Evolutionary conservation across 2,888 invertebrate genomes (phyloP), one percentile per base, ranked within the genome.

Genomic region (Pimpla rufipes): DNA sequence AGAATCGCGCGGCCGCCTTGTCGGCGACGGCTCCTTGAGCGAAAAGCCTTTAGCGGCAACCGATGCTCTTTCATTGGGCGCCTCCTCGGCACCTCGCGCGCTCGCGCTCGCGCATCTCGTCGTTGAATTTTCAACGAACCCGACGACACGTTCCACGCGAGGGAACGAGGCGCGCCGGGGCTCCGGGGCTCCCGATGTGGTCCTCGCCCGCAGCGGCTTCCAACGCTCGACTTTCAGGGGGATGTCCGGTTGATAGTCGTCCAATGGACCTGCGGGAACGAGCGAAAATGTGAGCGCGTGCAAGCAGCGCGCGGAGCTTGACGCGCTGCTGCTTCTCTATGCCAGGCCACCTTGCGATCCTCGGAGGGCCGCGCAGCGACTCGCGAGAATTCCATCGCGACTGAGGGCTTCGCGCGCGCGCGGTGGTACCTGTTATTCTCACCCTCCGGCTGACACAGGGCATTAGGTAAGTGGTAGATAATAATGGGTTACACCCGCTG

Each of bases 391-490:
- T 89, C 88, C 88, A 86, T 86, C 85, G 85, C 84, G 79, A 55
- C 5, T 29, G 29, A 5, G 29, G 76, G 75, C 75, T 62, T 83
- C 45, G 52, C 64, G 77, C 59, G 47, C 79, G 67, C 62, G 57
- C 66, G 77, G 62, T 66, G 79, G 52, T 85, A 81, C 86, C 86
- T 85, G 90, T 90, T 90, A 90, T 90, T 90, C 88, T 88, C 87
- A 87, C 88, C 88, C 90, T 89, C 88, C 87, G 83, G 89, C 92
- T 92, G 92, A 92, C 91, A 92, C 88, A 90, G 89, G 87, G 90
- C 90, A 91, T 92, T 92, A 92, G 92, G 90, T 92, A 93, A 93
- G 93, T 93, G 93, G 92, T 90, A 91, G 92, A 93, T 93, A 93
- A 93, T 93, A 88, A 93, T 93, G 92, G 92, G 93, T 93, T 93